Evolutionary conservation across 2,797 vertebrate genomes (phyloP), one percentile per base, ranked within the genome.

Genomic region (Chelonia mydas): DNA sequence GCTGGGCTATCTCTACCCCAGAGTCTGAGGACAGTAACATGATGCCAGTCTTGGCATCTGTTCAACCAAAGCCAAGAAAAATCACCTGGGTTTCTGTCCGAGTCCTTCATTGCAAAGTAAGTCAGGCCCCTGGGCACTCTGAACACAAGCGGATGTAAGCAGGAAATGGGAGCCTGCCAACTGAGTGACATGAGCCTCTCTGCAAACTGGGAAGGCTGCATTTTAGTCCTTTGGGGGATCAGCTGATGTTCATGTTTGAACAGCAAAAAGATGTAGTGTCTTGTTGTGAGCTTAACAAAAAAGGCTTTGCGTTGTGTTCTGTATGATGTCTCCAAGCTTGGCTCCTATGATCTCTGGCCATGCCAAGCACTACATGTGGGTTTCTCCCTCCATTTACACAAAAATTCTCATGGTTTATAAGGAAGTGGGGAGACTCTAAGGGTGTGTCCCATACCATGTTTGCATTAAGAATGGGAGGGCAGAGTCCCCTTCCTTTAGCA

Each of bases 11-110:
- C 7, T 76, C 54, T 81, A 31, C 68, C 47, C 55, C 28, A 41
- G 41, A 61, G 33, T 3, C 81, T 83, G 83, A 88, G 33, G 16
- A 10, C 53, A 13, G 1, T 0, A 79, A 50, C 61, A 84, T 28
- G 13, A 1, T 37, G 91, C 68, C 83, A 13, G 23, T 68, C 85
- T 87, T 86, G 65, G 6, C 55, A 45, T 78, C 77, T 79, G 2
- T 87, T 93, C 91, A 82, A 72, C 88, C 92, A 59, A 57, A 96
- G 82, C 77, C 77, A 93, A 90, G 77, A 86, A 90, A 68, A 94
- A 87, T 57, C 55, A 41, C 78, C 45, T 55, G 68, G 61, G 49
- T 88, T 45, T 78, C 79, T 83, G 49, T 72, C 27, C 23, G 77
- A 83, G 54, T 81, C 82, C 87, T 92, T 89, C 82, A 50, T 59